Percentiles rank a stretch among this genome's conserved stretches.
These are phyloP conservation scores for Torymus texanus DNA, from an alignment of 2,888 invertebrate species.

Conservation along the genomic window DNA sequence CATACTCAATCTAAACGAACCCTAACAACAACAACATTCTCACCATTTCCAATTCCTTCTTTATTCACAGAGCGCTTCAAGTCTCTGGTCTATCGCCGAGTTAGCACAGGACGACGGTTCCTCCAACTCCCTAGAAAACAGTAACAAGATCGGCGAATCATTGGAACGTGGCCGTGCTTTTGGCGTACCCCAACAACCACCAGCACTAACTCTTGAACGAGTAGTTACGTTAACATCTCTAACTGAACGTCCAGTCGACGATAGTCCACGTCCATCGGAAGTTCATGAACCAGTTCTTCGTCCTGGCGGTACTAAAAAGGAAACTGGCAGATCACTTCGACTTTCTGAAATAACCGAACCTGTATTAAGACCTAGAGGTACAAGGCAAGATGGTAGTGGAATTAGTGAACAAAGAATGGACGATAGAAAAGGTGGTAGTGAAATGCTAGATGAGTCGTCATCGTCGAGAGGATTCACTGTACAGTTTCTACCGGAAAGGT, in stretches of 20 bases:
- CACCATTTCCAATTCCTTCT: too few relatives aligned
- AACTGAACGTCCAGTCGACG: not conserved
- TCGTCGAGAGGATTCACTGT: constrained; percentile 78
- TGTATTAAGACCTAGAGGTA: constrained; percentile 77
- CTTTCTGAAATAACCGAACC: constrained; percentile 82
- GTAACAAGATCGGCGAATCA: constrained; percentile 53
- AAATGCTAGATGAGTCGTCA: constrained; percentile 68
- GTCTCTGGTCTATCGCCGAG: constrained; percentile 69
- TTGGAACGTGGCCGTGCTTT: constrained; percentile 70
- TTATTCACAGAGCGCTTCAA: constrained; percentile 55
- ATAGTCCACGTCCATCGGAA: not conserved
- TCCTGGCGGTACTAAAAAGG: constrained; percentile 63
- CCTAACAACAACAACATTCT: too few relatives aligned
- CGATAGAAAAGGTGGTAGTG: constrained; percentile 65
- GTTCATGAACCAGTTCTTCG: constrained; percentile 23
- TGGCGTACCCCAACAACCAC: constrained; percentile 57
- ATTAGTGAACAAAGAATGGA: constrained; percentile 57
- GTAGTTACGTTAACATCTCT: not conserved
- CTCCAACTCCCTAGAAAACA: constrained; percentile 70
- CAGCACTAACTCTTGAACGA: constrained; percentile 10
- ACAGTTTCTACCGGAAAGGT: constrained; percentile 86
- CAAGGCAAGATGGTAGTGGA: constrained; percentile 67
- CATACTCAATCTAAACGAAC: too few relatives aligned
- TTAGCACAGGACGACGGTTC: constrained; percentile 66
- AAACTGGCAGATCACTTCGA: constrained; percentile 69